A percentile compares a stretch with the other conserved stretches of the same genome.
Conservation (phyloP, 2,113 vertebrate species). For the Dascyllus trimaculatus region DNA sequence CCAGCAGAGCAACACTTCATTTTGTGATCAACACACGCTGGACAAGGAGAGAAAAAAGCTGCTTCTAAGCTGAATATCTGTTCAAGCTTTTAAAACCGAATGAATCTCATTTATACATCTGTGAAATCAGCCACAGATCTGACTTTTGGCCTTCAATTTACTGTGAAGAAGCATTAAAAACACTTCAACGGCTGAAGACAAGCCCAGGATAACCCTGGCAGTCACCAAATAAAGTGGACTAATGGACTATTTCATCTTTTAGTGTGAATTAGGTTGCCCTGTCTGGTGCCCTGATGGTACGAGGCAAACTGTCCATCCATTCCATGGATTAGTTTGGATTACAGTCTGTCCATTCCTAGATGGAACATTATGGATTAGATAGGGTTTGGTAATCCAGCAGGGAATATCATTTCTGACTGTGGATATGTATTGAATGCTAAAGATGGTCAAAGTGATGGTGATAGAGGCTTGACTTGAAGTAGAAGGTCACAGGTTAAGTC, state of each 20-base stretch:
- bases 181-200: background rate
- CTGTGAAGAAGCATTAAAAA: background rate
- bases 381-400: constrained; percentile 57
- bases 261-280: background rate
- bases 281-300: background rate
- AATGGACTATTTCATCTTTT: background rate
- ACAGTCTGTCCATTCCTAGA: constrained; percentile 52
- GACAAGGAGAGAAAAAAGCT: background rate
- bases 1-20: constrained; percentile 5
- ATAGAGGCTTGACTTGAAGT: constrained; percentile 10
- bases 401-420: constrained; percentile 43
- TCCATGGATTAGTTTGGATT: constrained; percentile 71
- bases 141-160: background rate
- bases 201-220: background rate
- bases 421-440: constrained; percentile 27
- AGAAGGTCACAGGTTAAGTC: constrained; percentile 41
- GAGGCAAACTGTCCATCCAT: constrained; percentile 20
- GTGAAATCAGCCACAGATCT: background rate
- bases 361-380: constrained; percentile 72
- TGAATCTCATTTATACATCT: background rate
- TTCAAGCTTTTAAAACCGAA: background rate
- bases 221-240: background rate
- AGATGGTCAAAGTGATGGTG: constrained; percentile 12
- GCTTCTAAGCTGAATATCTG: constrained; percentile 12
- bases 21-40: constrained; percentile 12